Base-by-base conservation (phyloP, 2,113 vertebrate species). In the Delphinapterus leucas region DNA sequence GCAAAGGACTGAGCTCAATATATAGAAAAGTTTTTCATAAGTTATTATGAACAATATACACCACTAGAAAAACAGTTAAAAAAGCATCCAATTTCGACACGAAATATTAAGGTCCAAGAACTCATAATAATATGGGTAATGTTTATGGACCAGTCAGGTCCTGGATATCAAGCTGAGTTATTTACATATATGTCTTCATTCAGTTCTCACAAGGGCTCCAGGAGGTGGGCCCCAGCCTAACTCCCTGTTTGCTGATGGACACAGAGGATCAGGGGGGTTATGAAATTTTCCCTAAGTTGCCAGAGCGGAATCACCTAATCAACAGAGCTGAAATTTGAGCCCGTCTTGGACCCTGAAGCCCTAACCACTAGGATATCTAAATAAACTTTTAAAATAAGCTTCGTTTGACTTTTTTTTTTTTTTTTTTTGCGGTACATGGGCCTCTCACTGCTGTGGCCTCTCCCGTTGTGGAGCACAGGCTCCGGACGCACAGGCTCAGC, bases 131-230 rank as follows among this genome's bases (percentile, higher is more conserved):
- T 23, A 6, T 55, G 14, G 44, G 58, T 8, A 3, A 65, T 8
- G 6, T 9, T 76, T 41, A 17, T n/a, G 11, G 7, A 41, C 26
- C 18, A 25, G 18, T n/a, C 1, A 0, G 8, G 31, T 15, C 38
- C 12, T 17, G 12, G 73, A 8, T 1, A 7, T 13, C 5, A 0
- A 61, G 70, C 28, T 15, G 20, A n/a, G 28, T n/a, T 31, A 13
- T 47, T 25, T n/a, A 5, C 14, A 55, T 1, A 2, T 3, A 12
- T 12, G 12, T 13, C 2, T 44, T 63, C 6, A 38, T n/a, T 89
- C 1, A 1, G 8, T 23, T 47, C 49, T 36, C 5, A 0, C 12
- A 9, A 60, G 9, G 49, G 36, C 28, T 38, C 63, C 1, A 0
- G 0, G 31, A 44, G n/a, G 28, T 4, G 49, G 21, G 8, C 20